Conservation (phyloP, 1,140 invertebrate species). For the Drosophila biarmipes region DNA sequence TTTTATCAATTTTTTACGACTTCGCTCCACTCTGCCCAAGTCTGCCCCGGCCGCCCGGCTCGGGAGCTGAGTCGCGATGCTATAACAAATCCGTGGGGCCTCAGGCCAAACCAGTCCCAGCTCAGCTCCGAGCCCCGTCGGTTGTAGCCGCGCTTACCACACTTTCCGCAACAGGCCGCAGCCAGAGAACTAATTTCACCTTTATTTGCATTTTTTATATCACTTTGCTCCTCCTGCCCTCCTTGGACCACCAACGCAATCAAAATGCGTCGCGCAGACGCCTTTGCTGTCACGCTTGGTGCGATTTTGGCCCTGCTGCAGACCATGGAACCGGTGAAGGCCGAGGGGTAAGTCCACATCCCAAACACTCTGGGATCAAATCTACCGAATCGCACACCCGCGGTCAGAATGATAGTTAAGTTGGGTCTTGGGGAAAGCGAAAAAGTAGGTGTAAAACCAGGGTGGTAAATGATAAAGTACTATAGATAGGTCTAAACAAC, state of each 20-base stretch:
- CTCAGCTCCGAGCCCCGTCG: constrained; percentile 57
- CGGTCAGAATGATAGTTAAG: background rate
- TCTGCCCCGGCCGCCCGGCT: constrained; percentile 18
- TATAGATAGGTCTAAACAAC: too few species aligned
- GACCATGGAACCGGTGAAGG: constrained; percentile 63
- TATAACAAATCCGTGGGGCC: constrained; percentile 67
- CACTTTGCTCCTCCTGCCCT: constrained; percentile 31
- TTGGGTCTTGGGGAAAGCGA: background rate
- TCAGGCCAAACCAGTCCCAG: constrained; percentile 63
- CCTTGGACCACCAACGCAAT: constrained; percentile 13
- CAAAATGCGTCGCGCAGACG: constrained; percentile 74
- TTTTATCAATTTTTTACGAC: constrained; percentile 51
- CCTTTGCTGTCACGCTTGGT: constrained; percentile 48
- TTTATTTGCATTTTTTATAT: constrained; percentile 31
- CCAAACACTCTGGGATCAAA: constrained; percentile 7
- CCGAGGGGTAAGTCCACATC: constrained; percentile 64
- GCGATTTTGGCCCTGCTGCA: constrained; percentile 55
- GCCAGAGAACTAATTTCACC: constrained; percentile 24
- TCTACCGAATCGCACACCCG: background rate
- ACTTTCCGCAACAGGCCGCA: constrained; percentile 15
- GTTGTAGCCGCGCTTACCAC: constrained; percentile 60
- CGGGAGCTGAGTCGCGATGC: constrained; percentile 27
- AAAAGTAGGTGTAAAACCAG: background rate
- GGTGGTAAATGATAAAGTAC: background rate
- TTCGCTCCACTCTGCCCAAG: constrained; percentile 14